Conservation (phyloP, 1,140 invertebrate genomes). For the Vollenhovia emeryi region DNA sequence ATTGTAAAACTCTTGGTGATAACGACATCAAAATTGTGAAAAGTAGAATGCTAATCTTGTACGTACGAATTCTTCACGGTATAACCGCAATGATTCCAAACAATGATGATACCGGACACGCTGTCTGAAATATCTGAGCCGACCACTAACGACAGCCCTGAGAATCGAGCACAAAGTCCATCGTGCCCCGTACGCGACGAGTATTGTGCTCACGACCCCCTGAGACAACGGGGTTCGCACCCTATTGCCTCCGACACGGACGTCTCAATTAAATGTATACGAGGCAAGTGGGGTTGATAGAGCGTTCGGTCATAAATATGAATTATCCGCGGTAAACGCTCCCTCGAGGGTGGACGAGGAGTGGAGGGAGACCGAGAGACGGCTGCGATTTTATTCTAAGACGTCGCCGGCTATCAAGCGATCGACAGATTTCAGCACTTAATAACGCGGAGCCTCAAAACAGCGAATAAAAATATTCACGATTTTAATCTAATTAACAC, state of each 20-base stretch:
- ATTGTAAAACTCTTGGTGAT: not conserved
- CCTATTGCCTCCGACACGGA: conserved; percentile 84
- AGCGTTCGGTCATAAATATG: conserved; percentile 85
- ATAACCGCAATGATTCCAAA: conserved; percentile 22
- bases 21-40: not conserved
- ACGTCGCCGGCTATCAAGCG: conserved; percentile 14
- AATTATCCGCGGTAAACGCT: conserved; percentile 85
- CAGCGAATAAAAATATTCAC: not conserved
- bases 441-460: not conserved
- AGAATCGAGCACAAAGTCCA: conserved; percentile 57
- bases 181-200: conserved; percentile 56
- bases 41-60: not conserved
- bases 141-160: conserved; percentile 65
- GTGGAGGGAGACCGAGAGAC: conserved; percentile 60
- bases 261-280: conserved; percentile 86
- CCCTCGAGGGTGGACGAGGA: conserved; percentile 73
- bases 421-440: conserved; percentile 10
- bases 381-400: conserved; percentile 54
- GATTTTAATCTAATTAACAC: not conserved
- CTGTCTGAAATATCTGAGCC: conserved; percentile 46
- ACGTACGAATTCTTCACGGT: conserved; percentile 3
- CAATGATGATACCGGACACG: conserved; percentile 58
- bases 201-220: conserved; percentile 77
- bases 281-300: conserved; percentile 84
- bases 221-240: conserved; percentile 81